Conservation (phyloP, 1,140 invertebrate genomes). For the Eupristina koningsbergeri region DNA sequence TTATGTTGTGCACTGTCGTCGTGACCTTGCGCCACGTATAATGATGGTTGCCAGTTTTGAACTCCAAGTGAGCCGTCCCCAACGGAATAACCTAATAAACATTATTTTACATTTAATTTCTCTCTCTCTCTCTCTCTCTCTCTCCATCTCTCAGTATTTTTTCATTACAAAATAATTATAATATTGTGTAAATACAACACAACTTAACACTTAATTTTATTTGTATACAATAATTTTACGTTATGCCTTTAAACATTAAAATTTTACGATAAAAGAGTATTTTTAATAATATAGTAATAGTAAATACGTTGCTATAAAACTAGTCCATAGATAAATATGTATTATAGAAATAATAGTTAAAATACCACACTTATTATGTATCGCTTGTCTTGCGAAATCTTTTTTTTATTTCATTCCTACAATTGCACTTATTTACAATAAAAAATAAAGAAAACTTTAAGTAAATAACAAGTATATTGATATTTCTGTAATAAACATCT, state of each 20-base stretch:
- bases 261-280: neutral
- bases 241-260: neutral
- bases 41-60: conserved; percentile 83
- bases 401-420: too few species aligned
- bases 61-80: conserved; percentile 88
- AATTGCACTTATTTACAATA: too few species aligned
- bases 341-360: neutral
- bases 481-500: neutral
- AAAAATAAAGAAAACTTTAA: neutral
- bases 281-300: neutral
- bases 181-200: too few species aligned
- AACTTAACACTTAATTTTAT: too few species aligned
- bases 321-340: neutral
- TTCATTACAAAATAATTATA: too few species aligned
- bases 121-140: neutral
- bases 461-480: neutral
- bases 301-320: neutral
- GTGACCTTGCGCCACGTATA: conserved; percentile 99
- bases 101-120: neutral
- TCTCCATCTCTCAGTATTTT: neutral
- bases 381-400: too few species aligned
- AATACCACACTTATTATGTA: neutral
- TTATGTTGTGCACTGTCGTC: conserved; percentile 99
- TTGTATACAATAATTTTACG: neutral
- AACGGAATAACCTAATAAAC: conserved; percentile 84